phyloP scores from a whole-genome alignment of 2,888 invertebrate genomes.

The Noctuana brunneofusca region DNA sequence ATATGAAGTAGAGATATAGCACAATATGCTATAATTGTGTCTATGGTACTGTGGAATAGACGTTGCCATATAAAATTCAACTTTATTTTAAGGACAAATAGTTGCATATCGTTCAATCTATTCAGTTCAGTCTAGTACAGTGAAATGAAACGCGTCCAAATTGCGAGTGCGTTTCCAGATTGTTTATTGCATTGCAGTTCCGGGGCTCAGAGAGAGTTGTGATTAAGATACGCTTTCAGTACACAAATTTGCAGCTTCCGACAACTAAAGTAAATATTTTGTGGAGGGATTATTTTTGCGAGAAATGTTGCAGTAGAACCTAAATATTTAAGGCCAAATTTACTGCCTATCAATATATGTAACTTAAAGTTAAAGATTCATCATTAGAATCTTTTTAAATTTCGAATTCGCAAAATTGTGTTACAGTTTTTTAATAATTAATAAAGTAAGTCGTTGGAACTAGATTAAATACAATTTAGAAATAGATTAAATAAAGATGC shows the following conservation, averaged over 20 bases:
- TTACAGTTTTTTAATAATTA: no score
- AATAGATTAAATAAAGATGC: no score
- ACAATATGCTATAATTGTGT: not conserved
- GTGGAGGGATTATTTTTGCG: not conserved
- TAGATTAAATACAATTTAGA: no score
- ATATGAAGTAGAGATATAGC: not conserved
- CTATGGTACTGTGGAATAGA: not conserved
- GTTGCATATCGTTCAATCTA: constrained; percentile 15
- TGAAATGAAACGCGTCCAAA: constrained; percentile 35
- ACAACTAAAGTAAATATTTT: not conserved
- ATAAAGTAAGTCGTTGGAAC: no score
- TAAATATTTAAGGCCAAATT: no score
- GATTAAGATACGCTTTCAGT: constrained; percentile 24
- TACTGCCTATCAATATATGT: no score
- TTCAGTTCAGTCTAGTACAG: not conserved
- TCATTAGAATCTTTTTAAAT: no score
- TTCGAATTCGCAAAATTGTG: no score
- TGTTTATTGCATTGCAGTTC: constrained; percentile 34
- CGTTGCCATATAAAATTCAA: constrained; percentile 9
- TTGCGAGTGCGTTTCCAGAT: constrained; percentile 32
- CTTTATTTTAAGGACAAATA: constrained; percentile 5
- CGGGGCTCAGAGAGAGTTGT: constrained; percentile 21
- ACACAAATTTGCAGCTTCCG: constrained; percentile 2
- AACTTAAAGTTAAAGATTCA: no score
- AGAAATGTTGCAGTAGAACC: no score